Evolutionary conservation across 2,888 invertebrate genomes (phyloP), one percentile per base, ranked within the genome.

Genomic region (Ephialtes manifestator): DNA sequence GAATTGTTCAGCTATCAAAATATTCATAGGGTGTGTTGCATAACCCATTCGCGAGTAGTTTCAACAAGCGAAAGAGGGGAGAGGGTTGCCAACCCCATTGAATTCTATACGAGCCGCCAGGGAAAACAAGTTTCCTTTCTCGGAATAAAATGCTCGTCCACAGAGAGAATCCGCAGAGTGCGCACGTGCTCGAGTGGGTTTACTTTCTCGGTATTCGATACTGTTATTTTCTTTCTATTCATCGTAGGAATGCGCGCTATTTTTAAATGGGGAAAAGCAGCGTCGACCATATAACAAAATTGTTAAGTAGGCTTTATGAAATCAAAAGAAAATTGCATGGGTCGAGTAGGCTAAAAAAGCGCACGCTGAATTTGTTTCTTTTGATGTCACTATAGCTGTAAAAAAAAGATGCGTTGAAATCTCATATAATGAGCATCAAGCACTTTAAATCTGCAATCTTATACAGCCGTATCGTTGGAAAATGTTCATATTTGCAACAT

Each of bases 1-100:
- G 65, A 89, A 89, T 90, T 90, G 89, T 88, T 88, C 90, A 90
- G 91, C 91, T 91, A 91, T 70, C 84, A 91, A 90, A 91, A 91
- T 88, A 91, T 88, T 82, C 85, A 71, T 53, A 39, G 68, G 48
- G 76, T 58, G 31, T 74, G 87, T 90, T 91, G 83, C 90, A 83
- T 86, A 91, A 91, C 88, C 86, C 86, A 87, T 90, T 88, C 83
- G 65, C 24, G 68, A 83, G 85, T 43, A 39, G 74, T 82, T 82
- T 76, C 65, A 70, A 65, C 78, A 85, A 55, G 55, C 15, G 24
- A 24, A 70, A 68, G 48, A 67, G 60, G 58, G 24, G 51, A 60
- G 67, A 51, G 81, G 11, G 75, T 76, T 79, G 76, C 70, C 48
- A 74, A 67, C 75, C 82, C 68, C 28, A 28, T 20, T 63, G 51